Percentiles rank a stretch among this genome's conserved stretches.
Conservation (phyloP, 2,113 vertebrate species). For the Zootoca vivipara region DNA sequence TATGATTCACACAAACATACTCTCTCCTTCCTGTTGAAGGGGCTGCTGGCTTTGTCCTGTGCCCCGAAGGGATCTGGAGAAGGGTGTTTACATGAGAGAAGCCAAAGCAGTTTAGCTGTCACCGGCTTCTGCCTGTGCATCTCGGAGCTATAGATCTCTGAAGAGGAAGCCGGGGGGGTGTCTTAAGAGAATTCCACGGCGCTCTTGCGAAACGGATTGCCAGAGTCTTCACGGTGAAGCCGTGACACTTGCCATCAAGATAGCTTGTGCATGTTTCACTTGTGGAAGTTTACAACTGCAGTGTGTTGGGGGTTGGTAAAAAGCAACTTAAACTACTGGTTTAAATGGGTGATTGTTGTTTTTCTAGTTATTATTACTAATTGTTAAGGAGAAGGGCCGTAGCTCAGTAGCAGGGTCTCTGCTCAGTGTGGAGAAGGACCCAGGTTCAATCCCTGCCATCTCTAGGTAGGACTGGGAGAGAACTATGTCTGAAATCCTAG, state of each 20-base stretch:
- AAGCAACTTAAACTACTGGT: no score
- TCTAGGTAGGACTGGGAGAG: no score
- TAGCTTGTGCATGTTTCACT: not conserved
- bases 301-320: not conserved
- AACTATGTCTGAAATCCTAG: no score
- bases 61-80: not conserved
- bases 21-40: not conserved
- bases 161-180: not conserved
- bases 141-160: not conserved
- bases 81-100: not conserved
- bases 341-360: no score
- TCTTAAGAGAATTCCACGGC: not conserved
- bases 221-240: not conserved
- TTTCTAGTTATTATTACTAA: no score
- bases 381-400: no score
- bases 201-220: not conserved
- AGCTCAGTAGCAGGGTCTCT: no score
- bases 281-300: not conserved
- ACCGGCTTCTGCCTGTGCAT: no score
- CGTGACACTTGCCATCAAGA: not conserved
- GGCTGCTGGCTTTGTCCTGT: not conserved
- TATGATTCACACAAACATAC: rapidly evolving
- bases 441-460: no score
- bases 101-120: not conserved
- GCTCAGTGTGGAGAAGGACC: no score